These are phyloP conservation scores for Steromphala cineraria DNA, from an alignment of 2,888 invertebrate genomes.

Conservation along the genomic window DNA sequence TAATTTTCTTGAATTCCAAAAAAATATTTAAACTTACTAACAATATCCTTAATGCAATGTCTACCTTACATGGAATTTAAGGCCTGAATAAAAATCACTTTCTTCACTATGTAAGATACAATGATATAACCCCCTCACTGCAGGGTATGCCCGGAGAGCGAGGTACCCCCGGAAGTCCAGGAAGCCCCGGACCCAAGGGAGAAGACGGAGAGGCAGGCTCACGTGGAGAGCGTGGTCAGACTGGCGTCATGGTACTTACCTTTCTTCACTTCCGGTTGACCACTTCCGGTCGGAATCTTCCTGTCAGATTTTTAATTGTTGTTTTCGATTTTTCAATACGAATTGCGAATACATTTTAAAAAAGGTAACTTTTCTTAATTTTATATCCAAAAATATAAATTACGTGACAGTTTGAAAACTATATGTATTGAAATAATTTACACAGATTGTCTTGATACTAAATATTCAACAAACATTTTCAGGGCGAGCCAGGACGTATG, in stretches of 20 bases:
- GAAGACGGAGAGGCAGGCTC: conserved; percentile 57
- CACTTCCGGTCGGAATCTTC: neutral
- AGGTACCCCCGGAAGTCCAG: conserved; percentile 58
- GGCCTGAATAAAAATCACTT: too few relatives aligned
- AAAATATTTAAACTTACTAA: too few relatives aligned
- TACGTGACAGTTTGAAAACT: too few relatives aligned
- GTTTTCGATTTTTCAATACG: neutral
- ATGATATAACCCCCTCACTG: neutral
- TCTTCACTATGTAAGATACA: neutral
- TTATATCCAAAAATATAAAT: too few relatives aligned
- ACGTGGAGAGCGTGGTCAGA: conserved; percentile 56
- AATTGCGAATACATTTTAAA: neutral
- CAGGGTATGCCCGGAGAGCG: conserved; percentile 61
- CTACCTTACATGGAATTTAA: too few relatives aligned
- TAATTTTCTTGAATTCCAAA: too few relatives aligned
- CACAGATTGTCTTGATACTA: neutral
- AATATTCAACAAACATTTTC: conserved; percentile 23
- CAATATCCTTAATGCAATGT: too few relatives aligned
- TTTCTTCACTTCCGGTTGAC: neutral
- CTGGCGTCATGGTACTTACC: conserved; percentile 53
- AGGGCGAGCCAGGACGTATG: conserved; percentile 80
- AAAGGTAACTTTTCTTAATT: too few relatives aligned
- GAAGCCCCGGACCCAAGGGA: conserved; percentile 61
- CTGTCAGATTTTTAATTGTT: neutral
- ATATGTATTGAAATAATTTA: too few relatives aligned